Base-by-base conservation (phyloP, 2,113 vertebrate genomes). In the Grus americana region DNA sequence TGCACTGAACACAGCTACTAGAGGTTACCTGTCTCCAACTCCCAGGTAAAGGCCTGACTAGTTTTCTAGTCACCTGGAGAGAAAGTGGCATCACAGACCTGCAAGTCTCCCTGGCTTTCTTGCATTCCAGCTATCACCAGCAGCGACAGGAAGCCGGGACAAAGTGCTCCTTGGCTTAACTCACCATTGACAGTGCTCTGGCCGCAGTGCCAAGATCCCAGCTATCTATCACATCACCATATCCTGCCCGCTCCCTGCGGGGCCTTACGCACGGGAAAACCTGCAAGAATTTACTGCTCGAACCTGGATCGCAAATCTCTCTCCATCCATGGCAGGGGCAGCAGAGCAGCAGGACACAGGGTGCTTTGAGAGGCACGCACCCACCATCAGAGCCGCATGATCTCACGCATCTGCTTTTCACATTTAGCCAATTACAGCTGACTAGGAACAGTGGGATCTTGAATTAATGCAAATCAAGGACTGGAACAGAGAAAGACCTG, bases 301-400 rank as follows among this genome's bases (percentile, higher is more conserved):
- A 24, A 9, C 8, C 30, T 24, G 29, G 29, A 15, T 29, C 68
- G 84, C 15, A 24, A 50, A 74, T 10, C 24, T 70, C 23, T 27
- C 34, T n/a, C 74, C 24, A 36, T 22, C 74, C 17, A 11, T 6
- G 8, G 15, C 21, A 68, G 68, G 23, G 23, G 26, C 65, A 70
- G 72, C 42, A 40, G 8, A 86, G 76, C 42, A 68, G 72, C 30
- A 40, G 55, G n/a, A 66, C 27, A 61, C 26, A n/a, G 14, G 15
- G 46, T n/a, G 13, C 21, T 50, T 46, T 1, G 0, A 66, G 73
- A 74, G 40, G 19, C 18, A 55, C 61, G 40, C 19, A 76, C 9
- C 62, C 34, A 40, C 40, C 17, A 5, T 20, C 61, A 62, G 21
- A 71, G 47, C 29, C 1, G 0, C n/a, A 3, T 2, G 17, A 40